These are phyloP conservation scores for Solea solea DNA, from an alignment of 2,113 vertebrate genomes.

Conservation along the genomic window DNA sequence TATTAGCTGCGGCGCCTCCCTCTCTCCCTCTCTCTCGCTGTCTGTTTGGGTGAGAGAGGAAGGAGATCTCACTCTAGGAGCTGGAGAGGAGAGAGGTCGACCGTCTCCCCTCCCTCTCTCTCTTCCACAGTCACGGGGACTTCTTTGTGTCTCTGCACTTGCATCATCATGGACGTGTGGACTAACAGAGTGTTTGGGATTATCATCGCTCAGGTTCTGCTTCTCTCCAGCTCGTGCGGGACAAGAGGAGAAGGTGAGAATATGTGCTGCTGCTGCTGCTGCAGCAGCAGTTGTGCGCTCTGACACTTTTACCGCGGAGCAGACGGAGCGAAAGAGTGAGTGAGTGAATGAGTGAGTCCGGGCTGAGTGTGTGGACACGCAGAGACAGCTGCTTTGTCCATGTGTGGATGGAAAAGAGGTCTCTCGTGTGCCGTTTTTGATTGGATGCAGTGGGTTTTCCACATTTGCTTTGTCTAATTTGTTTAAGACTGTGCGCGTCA, in stretches of 20 bases:
- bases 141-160: constrained; percentile 12
- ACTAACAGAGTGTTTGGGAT: constrained; percentile 50
- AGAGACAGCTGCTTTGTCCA: too few species aligned
- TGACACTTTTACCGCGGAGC: not conserved
- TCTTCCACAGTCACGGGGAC: constrained; percentile 16
- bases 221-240: constrained; percentile 46
- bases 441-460: too few species aligned
- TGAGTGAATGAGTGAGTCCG: not conserved
- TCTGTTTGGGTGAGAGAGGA: too few species aligned
- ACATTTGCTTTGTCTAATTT: too few species aligned
- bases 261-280: too few species aligned
- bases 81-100: not conserved
- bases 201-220: constrained; percentile 50
- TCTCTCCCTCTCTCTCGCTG: not conserved
- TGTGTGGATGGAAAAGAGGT: too few species aligned
- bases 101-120: not conserved
- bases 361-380: not conserved
- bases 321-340: not conserved
- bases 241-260: constrained; percentile 65
- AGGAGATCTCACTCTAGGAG: not conserved
- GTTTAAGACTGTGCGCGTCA: constrained; percentile 1
- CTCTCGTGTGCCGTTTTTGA: too few species aligned
- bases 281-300: not conserved
- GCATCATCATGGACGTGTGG: constrained; percentile 52
- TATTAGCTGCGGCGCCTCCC: too few species aligned